A percentile compares a stretch with the other conserved stretches of the same genome.
phyloP scores from a whole-genome alignment of 23 tunicate species.

The Trididemnum nubilum region DNA sequence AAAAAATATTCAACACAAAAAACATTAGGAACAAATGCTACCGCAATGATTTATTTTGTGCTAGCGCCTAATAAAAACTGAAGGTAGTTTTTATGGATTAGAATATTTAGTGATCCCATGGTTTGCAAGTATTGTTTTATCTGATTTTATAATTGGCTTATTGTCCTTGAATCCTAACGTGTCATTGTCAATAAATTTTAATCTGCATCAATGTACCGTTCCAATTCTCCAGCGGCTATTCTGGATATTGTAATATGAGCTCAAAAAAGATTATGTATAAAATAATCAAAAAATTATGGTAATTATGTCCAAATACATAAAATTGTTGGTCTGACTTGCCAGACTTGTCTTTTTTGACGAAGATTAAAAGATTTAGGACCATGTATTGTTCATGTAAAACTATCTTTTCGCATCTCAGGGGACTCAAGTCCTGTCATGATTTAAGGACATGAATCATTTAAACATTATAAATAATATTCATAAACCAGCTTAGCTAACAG shows the following conservation, averaged over 20 bases:
- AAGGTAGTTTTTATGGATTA: too few species aligned
- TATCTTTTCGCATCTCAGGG: neutral
- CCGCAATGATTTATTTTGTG: too few species aligned
- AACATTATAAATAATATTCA: conserved; percentile 35
- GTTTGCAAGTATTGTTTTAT: too few species aligned
- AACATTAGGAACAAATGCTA: too few species aligned
- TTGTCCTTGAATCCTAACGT: too few species aligned
- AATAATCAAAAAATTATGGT: neutral
- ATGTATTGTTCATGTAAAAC: neutral
- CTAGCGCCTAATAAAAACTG: too few species aligned
- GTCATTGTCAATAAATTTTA: too few species aligned
- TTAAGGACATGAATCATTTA: conserved; percentile 27
- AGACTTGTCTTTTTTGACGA: neutral
- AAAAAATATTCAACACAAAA: too few species aligned
- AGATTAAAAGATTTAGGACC: conserved; percentile 14
- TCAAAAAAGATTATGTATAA: neutral
- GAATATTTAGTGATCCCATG: too few species aligned
- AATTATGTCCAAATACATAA: neutral
- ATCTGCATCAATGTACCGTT: too few species aligned
- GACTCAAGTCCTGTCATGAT: neutral
- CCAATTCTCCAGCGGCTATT: too few species aligned
- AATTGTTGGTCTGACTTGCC: neutral
- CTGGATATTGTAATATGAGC: neutral
- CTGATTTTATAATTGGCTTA: too few species aligned
- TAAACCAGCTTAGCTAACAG: neutral